A percentile compares a stretch with the other conserved stretches of the same genome.
These are phyloP conservation scores for Eulithis prunata DNA, from an alignment of 2,888 invertebrate genomes.

Conservation along the genomic window DNA sequence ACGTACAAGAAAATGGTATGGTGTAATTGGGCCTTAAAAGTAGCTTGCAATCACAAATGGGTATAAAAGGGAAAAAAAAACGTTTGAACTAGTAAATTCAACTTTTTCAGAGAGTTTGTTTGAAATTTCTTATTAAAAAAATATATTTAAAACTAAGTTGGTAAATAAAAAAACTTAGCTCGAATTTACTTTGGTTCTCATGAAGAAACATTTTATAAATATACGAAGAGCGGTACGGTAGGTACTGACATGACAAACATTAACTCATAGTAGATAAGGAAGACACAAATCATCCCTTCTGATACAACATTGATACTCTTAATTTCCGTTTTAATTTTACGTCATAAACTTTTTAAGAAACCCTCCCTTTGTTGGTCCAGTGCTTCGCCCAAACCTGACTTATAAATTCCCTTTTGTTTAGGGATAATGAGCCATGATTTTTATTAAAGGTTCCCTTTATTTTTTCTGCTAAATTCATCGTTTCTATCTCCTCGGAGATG, in stretches of 20 bases:
- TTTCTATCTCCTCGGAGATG: constrained; percentile 29
- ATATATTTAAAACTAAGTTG: too few species aligned
- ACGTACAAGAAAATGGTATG: too few species aligned
- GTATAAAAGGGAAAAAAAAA: constrained; percentile 18
- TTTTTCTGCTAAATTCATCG: constrained; percentile 40
- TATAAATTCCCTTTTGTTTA: constrained; percentile 43
- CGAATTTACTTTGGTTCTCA: too few species aligned
- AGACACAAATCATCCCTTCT: constrained; percentile 21
- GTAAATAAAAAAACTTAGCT: too few species aligned
- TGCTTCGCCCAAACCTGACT: constrained; percentile 37
- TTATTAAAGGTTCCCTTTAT: constrained; percentile 41
- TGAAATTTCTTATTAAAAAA: not conserved
- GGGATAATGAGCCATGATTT: constrained; percentile 44
- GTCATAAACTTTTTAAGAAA: constrained; percentile 35
- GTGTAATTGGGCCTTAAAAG: too few species aligned
- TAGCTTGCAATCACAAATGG: constrained; percentile 5
- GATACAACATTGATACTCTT: constrained; percentile 41
- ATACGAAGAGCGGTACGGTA: too few species aligned
- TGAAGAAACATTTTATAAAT: too few species aligned
- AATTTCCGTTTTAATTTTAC: constrained; percentile 38
- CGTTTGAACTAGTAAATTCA: constrained; percentile 4
- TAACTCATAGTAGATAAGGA: constrained; percentile 13
- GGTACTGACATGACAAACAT: not conserved
- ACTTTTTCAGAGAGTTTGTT: not conserved
- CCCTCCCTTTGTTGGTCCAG: constrained; percentile 34